Conservation (phyloP, 2,888 invertebrate genomes). For the Apotomis betuletana region DNA sequence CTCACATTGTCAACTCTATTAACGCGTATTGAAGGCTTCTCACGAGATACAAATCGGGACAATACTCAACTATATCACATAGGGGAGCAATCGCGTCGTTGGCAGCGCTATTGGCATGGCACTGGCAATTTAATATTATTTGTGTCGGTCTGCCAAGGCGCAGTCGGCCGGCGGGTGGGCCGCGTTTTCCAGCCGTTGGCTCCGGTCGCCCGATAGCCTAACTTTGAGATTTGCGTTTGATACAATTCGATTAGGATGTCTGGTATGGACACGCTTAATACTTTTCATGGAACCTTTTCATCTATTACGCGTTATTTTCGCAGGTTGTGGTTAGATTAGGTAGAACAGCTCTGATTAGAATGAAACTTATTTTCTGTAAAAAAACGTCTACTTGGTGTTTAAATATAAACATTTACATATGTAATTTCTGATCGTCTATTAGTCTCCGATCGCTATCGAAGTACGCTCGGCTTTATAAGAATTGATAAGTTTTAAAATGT, state of each 20-base stretch:
- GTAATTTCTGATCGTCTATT: no score
- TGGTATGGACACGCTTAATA: not conserved
- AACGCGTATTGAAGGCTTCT: slow-evolving; percentile 11
- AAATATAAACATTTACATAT: no score
- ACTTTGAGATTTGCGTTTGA: slow-evolving; percentile 27
- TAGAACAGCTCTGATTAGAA: no score
- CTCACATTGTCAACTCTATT: not conserved
- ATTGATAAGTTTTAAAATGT: not conserved
- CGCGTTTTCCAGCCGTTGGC: slow-evolving; percentile 59
- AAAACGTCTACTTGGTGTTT: no score
- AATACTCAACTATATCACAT: slow-evolving; percentile 38
- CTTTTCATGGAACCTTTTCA: not conserved
- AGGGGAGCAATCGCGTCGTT: slow-evolving; percentile 45
- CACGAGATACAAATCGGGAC: slow-evolving; percentile 31
- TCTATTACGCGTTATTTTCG: not conserved
- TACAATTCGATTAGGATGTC: slow-evolving; percentile 8
- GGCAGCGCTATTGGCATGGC: slow-evolving; percentile 73
- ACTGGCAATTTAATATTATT: slow-evolving; percentile 81
- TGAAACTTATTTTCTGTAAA: no score
- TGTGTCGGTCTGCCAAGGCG: slow-evolving; percentile 76
- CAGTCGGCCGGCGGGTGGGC: slow-evolving; percentile 64
- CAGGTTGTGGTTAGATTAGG: not conserved
- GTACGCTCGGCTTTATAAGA: no score
- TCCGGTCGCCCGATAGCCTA: slow-evolving; percentile 32
- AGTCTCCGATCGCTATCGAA: no score